Evolutionary conservation across 2,797 vertebrate genomes (phyloP).

Genomic region (Semotilus atromaculatus): DNA sequence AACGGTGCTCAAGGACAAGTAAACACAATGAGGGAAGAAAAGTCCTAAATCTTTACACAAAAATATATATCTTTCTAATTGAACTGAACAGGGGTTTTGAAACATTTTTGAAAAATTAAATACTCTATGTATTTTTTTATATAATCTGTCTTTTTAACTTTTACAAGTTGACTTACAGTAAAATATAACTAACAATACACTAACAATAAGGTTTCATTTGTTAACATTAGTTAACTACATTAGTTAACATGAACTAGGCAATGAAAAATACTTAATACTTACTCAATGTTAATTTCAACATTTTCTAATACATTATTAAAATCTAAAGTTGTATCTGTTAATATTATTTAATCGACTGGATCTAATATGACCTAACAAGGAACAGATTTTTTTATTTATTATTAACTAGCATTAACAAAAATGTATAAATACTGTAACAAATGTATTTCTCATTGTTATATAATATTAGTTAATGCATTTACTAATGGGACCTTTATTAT

Average conservation of each 20-base stretch:
- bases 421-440: background rate
- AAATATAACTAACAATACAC: too few species aligned
- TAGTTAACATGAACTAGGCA: background rate
- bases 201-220: background rate
- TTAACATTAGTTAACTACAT: background rate
- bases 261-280: too few species aligned
- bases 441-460: background rate
- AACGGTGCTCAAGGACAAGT: constrained; percentile 40
- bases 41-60: background rate
- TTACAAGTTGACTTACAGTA: too few species aligned
- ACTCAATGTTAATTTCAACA: background rate
- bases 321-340: background rate
- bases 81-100: background rate
- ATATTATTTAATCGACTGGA: background rate
- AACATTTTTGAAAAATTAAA: background rate
- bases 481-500: background rate
- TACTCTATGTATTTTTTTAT: background rate
- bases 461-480: background rate
- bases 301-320: background rate
- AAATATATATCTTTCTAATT: background rate
- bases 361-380: background rate
- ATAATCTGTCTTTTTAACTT: background rate
- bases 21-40: background rate
- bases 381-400: background rate
- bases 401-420: background rate